These are phyloP conservation scores for Camptogramma bilineatum DNA, from an alignment of 2,888 invertebrate genomes.

Conservation along the genomic window DNA sequence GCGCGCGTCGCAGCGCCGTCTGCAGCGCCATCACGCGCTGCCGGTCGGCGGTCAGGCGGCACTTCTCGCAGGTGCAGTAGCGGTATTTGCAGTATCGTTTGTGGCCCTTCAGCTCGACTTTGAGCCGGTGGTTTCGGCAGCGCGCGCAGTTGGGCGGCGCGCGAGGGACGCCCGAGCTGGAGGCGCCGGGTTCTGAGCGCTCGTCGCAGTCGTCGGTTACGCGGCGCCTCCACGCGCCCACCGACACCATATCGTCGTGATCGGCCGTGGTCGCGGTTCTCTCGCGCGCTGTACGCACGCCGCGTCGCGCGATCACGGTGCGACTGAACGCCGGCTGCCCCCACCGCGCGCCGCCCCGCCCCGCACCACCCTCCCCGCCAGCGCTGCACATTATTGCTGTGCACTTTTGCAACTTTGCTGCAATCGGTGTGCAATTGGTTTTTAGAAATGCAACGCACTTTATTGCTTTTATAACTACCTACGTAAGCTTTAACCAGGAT, in stretches of 20 bases:
- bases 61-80: constrained; percentile 94
- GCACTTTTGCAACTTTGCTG: constrained; percentile 57
- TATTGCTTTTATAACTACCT: neutral
- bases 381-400: constrained; percentile 77
- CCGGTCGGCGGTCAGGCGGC: constrained; percentile 93
- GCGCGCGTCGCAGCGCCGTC: constrained; percentile 93
- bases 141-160: constrained; percentile 97
- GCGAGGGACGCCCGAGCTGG: constrained; percentile 87
- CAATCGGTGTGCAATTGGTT: constrained; percentile 21
- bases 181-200: constrained; percentile 78
- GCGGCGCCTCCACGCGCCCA: constrained; percentile 80
- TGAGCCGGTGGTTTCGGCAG: constrained; percentile 96
- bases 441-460: neutral
- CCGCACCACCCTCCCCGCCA: constrained; percentile 65
- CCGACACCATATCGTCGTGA: constrained; percentile 75
- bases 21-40: constrained; percentile 96
- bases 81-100: constrained; percentile 96
- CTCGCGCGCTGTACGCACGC: constrained; percentile 70
- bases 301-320: constrained; percentile 71
- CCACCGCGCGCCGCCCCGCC: constrained; percentile 58
- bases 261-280: constrained; percentile 66
- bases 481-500: neutral
- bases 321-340: constrained; percentile 71
- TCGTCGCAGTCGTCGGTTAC: constrained; percentile 80
- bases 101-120: constrained; percentile 95